Percentiles rank a stretch among this genome's conserved stretches.
phyloP scores from a whole-genome alignment of 1,140 invertebrate genomes.

The Rhopalosiphum maidis region DNA sequence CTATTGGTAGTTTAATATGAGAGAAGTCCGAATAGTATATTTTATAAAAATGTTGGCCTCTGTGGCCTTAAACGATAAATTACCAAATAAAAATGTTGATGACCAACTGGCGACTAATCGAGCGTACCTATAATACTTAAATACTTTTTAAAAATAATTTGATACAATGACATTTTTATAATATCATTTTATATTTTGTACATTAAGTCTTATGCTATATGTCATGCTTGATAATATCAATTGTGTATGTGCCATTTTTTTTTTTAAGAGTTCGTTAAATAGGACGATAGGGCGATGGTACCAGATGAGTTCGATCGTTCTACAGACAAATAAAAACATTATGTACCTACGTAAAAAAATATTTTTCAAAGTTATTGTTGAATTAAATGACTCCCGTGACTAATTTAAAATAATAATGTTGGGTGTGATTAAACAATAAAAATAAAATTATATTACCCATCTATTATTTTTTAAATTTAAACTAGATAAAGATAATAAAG shows the following conservation, averaged over 20 bases:
- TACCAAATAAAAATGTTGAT: not conserved
- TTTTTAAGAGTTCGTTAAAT: not conserved
- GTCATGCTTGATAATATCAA: not conserved
- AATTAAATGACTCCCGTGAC: not conserved
- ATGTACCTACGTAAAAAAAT: not conserved
- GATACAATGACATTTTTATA: not conserved
- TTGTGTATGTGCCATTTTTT: not conserved
- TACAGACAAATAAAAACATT: not conserved
- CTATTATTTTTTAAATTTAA: not conserved
- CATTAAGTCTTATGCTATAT: not conserved
- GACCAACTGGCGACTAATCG: not conserved
- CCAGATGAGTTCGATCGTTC: not conserved
- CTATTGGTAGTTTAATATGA: not conserved
- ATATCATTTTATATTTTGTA: not conserved
- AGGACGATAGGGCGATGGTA: not conserved
- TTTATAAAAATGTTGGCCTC: not conserved
- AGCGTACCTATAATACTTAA: not conserved
- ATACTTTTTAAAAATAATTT: not conserved
- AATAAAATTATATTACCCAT: not conserved
- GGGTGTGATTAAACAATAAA: not conserved
- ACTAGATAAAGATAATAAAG: not conserved
- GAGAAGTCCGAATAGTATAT: not conserved
- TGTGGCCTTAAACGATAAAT: not conserved
- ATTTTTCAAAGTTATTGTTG: not conserved
- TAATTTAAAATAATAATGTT: not conserved